phyloP scores from a whole-genome alignment of 2,113 vertebrate genomes.

The Cryptomyrus ogoouensis region DNA sequence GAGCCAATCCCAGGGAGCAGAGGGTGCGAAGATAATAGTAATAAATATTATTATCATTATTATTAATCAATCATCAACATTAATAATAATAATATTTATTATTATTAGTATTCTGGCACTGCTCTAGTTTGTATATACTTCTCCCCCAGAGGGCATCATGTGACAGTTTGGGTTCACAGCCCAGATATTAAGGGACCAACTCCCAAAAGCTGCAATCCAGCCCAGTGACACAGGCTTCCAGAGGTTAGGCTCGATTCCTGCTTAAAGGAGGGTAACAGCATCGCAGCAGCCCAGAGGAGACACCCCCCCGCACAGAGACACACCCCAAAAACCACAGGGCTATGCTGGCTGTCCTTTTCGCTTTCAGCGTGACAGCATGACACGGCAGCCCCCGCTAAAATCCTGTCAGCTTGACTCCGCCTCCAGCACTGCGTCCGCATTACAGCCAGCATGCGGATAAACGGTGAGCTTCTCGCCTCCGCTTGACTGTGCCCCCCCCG shows the following conservation, averaged over 20 bases:
- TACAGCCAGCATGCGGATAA: constrained; percentile 30
- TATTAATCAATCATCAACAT: not conserved
- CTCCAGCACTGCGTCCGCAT: not conserved
- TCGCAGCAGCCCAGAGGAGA: not conserved
- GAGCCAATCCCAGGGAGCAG: not conserved
- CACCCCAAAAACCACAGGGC: not conserved
- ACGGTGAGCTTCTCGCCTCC: constrained; percentile 21
- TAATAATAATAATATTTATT: no score
- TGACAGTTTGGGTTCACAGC: not conserved
- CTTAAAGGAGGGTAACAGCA: not conserved
- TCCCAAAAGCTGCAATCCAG: constrained; percentile 12
- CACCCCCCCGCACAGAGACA: not conserved
- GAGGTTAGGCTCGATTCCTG: not conserved
- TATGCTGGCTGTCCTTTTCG: not conserved
- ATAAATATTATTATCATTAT: not conserved
- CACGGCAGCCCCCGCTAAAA: not conserved
- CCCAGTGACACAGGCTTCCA: constrained; percentile 8
- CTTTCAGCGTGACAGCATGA: not conserved
- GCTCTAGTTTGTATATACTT: not conserved
- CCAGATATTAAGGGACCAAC: constrained; percentile 28
- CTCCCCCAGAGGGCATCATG: not conserved
- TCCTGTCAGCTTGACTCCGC: not conserved
- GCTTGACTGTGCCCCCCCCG: not conserved
- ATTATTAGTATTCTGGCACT: not conserved
- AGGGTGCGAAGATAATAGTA: not conserved